Percentiles rank a stretch among this genome's conserved stretches.
Evolutionary conservation across 2,797 vertebrate species (phyloP).

Genomic region (Enteromius argenteus): DNA sequence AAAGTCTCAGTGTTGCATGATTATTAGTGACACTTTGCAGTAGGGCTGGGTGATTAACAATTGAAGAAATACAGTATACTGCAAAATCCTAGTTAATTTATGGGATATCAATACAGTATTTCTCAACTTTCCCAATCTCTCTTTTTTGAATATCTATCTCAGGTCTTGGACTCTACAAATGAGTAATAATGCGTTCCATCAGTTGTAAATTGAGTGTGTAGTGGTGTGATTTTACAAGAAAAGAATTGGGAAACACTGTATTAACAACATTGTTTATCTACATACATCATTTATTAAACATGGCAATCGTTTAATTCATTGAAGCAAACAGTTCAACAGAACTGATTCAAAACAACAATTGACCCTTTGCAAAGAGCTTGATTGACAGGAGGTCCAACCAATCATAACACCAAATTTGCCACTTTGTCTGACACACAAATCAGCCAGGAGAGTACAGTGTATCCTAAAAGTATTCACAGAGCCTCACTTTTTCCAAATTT

Average conservation of each 20-base stretch:
- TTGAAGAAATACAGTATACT: not conserved
- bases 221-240: not conserved
- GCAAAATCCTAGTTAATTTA: not conserved
- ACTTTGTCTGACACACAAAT: not conserved
- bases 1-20: not conserved
- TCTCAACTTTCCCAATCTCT: not conserved
- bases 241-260: not conserved
- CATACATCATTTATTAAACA: not conserved
- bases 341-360: not conserved
- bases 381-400: not conserved
- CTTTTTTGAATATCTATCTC: not conserved
- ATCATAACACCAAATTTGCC: not conserved
- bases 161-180: not conserved
- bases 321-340: not conserved
- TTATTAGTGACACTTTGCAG: not conserved
- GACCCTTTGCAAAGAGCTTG: not conserved
- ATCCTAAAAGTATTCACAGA: not conserved
- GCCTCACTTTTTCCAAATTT: not conserved
- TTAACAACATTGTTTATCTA: not conserved
- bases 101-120: not conserved
- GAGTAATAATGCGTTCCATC: not conserved
- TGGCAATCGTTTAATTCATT: not conserved
- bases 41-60: not conserved
- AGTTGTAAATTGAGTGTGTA: not conserved
- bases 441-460: not conserved